Base-by-base conservation (phyloP, 1,140 invertebrate species). In the Drosophila suzukii region DNA sequence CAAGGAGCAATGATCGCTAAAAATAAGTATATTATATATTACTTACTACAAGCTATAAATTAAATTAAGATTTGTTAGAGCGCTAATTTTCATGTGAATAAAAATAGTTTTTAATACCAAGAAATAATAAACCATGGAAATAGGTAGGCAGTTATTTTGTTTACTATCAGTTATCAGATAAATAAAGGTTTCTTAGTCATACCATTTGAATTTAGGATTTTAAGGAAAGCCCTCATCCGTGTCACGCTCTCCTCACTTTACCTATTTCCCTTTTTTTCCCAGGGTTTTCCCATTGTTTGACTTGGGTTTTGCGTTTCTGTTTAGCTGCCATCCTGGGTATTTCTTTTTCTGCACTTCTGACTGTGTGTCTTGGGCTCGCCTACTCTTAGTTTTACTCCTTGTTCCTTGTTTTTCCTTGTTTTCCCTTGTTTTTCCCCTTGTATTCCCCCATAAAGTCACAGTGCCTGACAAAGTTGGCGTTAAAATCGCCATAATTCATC, bases 401-500 rank as follows among this genome's bases (percentile, higher is more conserved):
- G 11, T 30, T 34, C n/a, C 6, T 7, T 27, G 36, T 30, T 17
- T 13, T 15, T 13, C 32, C n/a, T n/a, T 8, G 53, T 30, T 50
- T 43, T 34, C 20, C 36, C 15, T 7, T n/a, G 8, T 13, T 20
- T 11, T 50, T 50, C 49, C n/a, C 27, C 1, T n/a, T n/a, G n/a
- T n/a, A 8, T 7, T 3, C 27, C 8, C 27, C 36, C 63, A 43
- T 6, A 11, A 56, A 32, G 39, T 59, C 38, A 27, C 43, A 30
- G 43, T 53, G 46, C 13, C 63, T 67, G 60, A 63, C 60, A 76
- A 54, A 82, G 74, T 77, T 79, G 72, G 79, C 79, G 83, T 83
- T 88, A 88, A 88, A 88, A 88, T 88, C 65, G 72, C 79, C 79
- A 88, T 88, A 88, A 89, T 88, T 88, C 83, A 88, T 88, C 76